Evolutionary conservation across 2,113 vertebrate genomes (phyloP).

Genomic region (Phalacrocorax brasilianus): DNA sequence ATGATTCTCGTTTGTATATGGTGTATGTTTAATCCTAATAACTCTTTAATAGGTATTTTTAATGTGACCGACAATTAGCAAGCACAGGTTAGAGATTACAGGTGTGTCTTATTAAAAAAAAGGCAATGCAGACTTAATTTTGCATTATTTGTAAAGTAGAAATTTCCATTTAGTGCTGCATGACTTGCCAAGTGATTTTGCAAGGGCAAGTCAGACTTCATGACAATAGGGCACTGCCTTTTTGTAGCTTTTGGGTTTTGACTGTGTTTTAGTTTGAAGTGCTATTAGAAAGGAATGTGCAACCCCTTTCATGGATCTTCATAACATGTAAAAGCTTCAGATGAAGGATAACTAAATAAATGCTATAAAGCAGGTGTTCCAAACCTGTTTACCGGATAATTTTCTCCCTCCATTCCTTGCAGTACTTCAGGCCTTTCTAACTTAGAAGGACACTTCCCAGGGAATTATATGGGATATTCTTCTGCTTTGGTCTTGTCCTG

Average conservation of each 20-base stretch:
- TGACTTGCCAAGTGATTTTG: neutral
- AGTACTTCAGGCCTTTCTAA: neutral
- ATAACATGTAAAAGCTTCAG: neutral
- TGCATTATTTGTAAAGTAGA: neutral
- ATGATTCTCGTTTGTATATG: neutral
- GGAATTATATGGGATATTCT: neutral
- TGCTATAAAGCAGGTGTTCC: fast-evolving
- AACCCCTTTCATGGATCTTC: neutral
- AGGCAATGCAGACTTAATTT: neutral
- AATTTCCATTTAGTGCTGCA: neutral
- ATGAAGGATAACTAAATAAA: neutral
- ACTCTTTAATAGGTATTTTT: neutral
- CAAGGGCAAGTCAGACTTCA: neutral
- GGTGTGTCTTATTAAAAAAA: neutral
- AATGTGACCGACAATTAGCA: neutral
- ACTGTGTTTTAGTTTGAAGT: neutral
- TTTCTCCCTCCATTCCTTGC: neutral
- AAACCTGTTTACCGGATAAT: neutral
- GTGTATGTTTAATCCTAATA: neutral
- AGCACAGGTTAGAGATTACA: neutral
- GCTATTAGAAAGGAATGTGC: neutral
- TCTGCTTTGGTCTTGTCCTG: neutral
- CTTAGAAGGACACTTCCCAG: neutral
- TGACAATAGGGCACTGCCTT: neutral
- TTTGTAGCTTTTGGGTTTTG: neutral